phyloP scores from a whole-genome alignment of 2,888 invertebrate genomes.

The Parasteatoda lunata region DNA sequence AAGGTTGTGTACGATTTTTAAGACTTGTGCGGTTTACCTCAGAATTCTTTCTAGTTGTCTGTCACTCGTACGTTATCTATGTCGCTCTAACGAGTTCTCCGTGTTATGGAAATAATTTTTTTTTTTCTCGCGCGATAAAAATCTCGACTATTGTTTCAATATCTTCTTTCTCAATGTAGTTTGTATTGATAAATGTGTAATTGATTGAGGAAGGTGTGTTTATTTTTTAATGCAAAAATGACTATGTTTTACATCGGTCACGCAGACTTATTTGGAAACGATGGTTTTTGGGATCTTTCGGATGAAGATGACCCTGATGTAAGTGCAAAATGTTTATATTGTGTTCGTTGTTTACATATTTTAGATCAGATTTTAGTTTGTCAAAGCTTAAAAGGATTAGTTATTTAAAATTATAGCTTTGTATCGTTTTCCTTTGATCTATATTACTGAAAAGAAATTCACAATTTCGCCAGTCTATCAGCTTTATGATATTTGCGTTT shows the following conservation, averaged over 20 bases:
- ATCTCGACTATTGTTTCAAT: background rate
- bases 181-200: conserved; percentile 15
- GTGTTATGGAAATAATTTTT: no score
- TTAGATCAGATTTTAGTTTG: background rate
- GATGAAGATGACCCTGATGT: conserved; percentile 32
- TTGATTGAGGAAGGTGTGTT: conserved; percentile 22
- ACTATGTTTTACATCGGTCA: conserved; percentile 55
- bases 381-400: background rate
- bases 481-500: no score
- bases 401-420: background rate
- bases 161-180: no score
- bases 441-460: no score
- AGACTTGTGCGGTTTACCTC: no score
- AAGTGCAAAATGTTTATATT: background rate
- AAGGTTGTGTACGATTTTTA: no score
- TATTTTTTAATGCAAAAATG: background rate
- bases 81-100: no score
- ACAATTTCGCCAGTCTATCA: no score
- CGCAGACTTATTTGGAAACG: conserved; percentile 27
- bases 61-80: no score
- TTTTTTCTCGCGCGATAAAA: no score
- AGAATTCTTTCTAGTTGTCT: no score
- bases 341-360: background rate
- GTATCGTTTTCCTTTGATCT: no score
- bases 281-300: conserved; percentile 1